Percentiles rank a stretch among this genome's conserved stretches.
phyloP scores from a whole-genome alignment of 2,113 vertebrate genomes.

The Austrofundulus limnaeus region DNA sequence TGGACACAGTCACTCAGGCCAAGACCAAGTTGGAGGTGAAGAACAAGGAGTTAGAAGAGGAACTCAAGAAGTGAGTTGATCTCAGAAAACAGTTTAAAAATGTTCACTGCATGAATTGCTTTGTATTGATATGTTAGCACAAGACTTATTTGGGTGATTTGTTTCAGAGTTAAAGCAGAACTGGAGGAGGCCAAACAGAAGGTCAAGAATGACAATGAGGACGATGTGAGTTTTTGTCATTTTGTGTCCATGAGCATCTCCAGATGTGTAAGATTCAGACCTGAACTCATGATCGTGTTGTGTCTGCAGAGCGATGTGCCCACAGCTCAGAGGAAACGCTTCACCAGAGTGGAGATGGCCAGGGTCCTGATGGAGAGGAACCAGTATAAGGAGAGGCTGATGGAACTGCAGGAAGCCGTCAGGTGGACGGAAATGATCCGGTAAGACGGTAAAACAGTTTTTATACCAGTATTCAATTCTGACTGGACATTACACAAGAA shows the following conservation, averaged over 20 bases:
- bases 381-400: conserved; percentile 97
- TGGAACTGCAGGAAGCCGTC: conserved; percentile 98
- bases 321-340: conserved; percentile 95
- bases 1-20: conserved; percentile 87
- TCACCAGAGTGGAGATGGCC: conserved; percentile 98
- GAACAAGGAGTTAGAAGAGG: conserved; percentile 94
- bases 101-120: not conserved
- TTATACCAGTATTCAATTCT: not conserved
- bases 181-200: conserved; percentile 88
- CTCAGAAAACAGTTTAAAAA: not conserved
- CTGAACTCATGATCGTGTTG: not conserved
- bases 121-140: no score
- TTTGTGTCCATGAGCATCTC: not conserved
- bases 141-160: not conserved
- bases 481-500: no score
- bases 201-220: conserved; percentile 87
- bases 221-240: conserved; percentile 84
- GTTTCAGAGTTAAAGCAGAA: conserved; percentile 86
- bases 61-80: conserved; percentile 87
- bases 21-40: conserved; percentile 92
- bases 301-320: conserved; percentile 90
- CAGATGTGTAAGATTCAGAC: not conserved
- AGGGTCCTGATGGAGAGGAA: conserved; percentile 98
- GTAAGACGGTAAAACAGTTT: conserved; percentile 57
- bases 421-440: conserved; percentile 99